These are phyloP conservation scores for Menidia beryllina DNA, from an alignment of 2,113 vertebrate species.

Conservation along the genomic window DNA sequence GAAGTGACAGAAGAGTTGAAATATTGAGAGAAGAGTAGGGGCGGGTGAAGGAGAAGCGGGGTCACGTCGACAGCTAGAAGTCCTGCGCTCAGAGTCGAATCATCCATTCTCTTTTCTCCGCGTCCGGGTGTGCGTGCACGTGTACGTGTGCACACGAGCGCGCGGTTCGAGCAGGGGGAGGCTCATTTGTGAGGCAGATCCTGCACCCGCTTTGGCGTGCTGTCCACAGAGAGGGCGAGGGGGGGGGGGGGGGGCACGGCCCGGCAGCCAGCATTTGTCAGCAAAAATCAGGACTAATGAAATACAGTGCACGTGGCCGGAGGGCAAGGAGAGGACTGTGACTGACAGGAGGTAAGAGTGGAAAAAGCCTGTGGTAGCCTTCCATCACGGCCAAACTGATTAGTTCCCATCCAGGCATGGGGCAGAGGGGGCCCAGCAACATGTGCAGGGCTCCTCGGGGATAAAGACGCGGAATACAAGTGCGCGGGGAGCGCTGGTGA, in stretches of 20 bases:
- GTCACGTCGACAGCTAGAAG: conserved; percentile 66
- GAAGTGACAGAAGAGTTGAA: conserved; percentile 60
- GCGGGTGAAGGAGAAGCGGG: conserved; percentile 11
- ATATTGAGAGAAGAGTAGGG: conserved; percentile 47
- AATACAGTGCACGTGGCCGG: conserved; percentile 71
- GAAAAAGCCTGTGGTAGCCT: conserved; percentile 65
- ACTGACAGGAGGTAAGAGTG: conserved; percentile 76
- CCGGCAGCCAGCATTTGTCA: conserved; percentile 77
- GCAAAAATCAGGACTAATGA: conserved; percentile 83
- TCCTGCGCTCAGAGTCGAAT: conserved; percentile 57
- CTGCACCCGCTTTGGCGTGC: conserved; percentile 49
- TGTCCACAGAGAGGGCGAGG: conserved; percentile 58
- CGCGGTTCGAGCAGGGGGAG: conserved; percentile 49
- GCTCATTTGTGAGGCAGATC: conserved; percentile 82
- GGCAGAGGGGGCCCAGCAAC: conserved; percentile 36
- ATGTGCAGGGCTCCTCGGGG: conserved; percentile 62
- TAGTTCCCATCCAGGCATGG: conserved; percentile 53
- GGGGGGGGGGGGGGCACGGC: conserved; percentile 61
- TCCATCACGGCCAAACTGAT: conserved; percentile 53
- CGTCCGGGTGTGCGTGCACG: background rate
- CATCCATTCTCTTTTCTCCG: conserved; percentile 9
- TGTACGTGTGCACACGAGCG: conserved; percentile 29
- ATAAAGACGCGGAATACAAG: conserved; percentile 73
- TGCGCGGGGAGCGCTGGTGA: conserved; percentile 63
- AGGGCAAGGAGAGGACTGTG: conserved; percentile 67